Evolutionary conservation across 2,888 invertebrate species (phyloP).

Genomic region (Lasioglossum vierecki): DNA sequence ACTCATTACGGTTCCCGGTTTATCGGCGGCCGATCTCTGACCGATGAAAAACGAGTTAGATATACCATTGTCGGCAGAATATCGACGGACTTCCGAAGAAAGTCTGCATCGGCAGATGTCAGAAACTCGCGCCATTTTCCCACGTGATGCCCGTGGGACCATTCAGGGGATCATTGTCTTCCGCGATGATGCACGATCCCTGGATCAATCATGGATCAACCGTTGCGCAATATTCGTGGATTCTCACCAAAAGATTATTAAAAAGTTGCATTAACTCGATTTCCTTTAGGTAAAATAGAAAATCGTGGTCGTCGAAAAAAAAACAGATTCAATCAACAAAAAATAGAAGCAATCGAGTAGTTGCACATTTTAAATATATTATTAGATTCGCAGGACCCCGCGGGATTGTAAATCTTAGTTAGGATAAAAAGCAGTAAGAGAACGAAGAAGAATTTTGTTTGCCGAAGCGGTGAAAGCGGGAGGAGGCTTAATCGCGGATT

Average conservation of each 20-base stretch:
- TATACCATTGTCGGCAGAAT: slow-evolving; percentile 9
- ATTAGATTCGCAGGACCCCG: too few species aligned
- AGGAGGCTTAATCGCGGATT: neutral
- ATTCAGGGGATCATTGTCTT: slow-evolving; percentile 62
- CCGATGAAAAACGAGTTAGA: neutral
- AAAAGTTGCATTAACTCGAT: too few species aligned
- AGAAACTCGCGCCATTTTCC: slow-evolving; percentile 43
- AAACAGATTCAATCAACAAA: too few species aligned
- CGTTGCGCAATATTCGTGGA: slow-evolving; percentile 52
- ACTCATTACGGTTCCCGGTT: slow-evolving; percentile 29
- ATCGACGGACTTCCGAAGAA: slow-evolving; percentile 33
- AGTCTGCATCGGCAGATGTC: slow-evolving; percentile 29
- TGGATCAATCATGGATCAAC: slow-evolving; percentile 49
- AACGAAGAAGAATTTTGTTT: neutral
- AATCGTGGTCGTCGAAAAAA: too few species aligned
- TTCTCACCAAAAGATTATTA: neutral
- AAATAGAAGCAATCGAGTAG: too few species aligned
- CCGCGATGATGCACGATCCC: slow-evolving; percentile 22
- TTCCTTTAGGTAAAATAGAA: too few species aligned
- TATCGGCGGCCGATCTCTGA: slow-evolving; percentile 40
- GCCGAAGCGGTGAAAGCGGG: neutral
- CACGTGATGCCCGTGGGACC: slow-evolving; percentile 58
- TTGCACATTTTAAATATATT: too few species aligned
- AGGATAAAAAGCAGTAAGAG: neutral
- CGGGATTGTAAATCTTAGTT: neutral